Conservation (phyloP, 2,797 vertebrate species). For the Sparidentex hasta region DNA sequence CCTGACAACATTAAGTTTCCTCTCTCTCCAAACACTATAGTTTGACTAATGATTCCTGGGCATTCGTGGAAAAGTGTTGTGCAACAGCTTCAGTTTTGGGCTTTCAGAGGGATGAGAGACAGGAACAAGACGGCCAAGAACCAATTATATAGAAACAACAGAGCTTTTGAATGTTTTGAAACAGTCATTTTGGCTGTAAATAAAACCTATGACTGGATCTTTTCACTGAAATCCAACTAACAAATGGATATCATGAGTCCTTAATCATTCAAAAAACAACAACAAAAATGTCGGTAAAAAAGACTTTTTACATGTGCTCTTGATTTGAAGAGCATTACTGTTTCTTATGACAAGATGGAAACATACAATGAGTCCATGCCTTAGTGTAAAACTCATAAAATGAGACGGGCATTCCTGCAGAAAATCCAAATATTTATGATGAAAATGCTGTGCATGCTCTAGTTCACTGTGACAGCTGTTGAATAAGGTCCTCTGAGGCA, state of each 20-base stretch:
- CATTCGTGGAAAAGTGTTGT: constrained; percentile 6
- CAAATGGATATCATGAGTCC: background rate
- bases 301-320: background rate
- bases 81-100: background rate
- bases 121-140: background rate
- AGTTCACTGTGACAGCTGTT: background rate
- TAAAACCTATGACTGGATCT: no score
- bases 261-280: background rate
- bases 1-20: constrained; percentile 8
- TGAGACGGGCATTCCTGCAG: no score
- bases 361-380: no score
- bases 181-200: background rate
- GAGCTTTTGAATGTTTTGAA: background rate
- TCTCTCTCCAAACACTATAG: background rate
- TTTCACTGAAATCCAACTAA: background rate
- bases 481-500: background rate
- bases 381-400: background rate
- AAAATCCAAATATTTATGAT: background rate
- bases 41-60: background rate
- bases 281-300: background rate
- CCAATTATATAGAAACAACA: background rate
- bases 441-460: background rate
- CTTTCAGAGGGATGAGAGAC: constrained; percentile 7
- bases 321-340: background rate
- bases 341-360: background rate